Evolutionary conservation across 2,797 vertebrate genomes (phyloP).

Genomic region (Phoxinus dragarum): DNA sequence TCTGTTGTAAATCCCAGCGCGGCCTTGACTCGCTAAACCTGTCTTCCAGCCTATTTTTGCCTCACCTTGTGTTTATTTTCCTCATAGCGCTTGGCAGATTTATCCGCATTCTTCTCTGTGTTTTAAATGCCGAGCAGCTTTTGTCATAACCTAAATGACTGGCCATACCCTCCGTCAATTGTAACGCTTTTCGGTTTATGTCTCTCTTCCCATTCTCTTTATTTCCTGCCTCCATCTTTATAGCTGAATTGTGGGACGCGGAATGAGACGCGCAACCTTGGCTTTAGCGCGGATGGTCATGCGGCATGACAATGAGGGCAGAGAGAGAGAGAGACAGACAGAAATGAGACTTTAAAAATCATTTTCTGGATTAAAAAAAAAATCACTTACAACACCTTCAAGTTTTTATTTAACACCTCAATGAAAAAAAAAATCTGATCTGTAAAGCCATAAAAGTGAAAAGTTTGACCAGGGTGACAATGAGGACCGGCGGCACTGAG

Average conservation of each 20-base stretch:
- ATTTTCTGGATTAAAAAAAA: neutral
- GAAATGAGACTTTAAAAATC: neutral
- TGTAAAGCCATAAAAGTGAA: conserved; percentile 12
- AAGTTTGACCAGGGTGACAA: neutral
- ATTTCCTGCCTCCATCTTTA: conserved; percentile 42
- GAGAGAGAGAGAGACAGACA: conserved; percentile 20
- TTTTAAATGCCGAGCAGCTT: conserved; percentile 39
- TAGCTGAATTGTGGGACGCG: conserved; percentile 34
- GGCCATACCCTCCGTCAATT: conserved; percentile 23
- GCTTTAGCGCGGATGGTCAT: conserved; percentile 16
- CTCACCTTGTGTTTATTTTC: conserved; percentile 54
- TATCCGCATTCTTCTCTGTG: conserved; percentile 28
- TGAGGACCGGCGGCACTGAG: neutral
- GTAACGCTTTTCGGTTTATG: conserved; percentile 44
- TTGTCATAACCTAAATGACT: conserved; percentile 36
- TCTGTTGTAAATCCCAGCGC: conserved; percentile 72
- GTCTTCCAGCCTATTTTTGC: conserved; percentile 52
- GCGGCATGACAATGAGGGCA: conserved; percentile 35
- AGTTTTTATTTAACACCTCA: neutral
- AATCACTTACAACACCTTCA: neutral
- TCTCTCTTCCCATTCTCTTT: conserved; percentile 49
- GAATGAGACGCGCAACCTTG: conserved; percentile 44
- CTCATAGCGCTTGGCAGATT: conserved; percentile 47
- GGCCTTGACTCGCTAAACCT: conserved; percentile 77
- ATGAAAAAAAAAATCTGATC: neutral